Conservation (phyloP, 2,797 vertebrate species). For the Melanotaenia pygmaea region DNA sequence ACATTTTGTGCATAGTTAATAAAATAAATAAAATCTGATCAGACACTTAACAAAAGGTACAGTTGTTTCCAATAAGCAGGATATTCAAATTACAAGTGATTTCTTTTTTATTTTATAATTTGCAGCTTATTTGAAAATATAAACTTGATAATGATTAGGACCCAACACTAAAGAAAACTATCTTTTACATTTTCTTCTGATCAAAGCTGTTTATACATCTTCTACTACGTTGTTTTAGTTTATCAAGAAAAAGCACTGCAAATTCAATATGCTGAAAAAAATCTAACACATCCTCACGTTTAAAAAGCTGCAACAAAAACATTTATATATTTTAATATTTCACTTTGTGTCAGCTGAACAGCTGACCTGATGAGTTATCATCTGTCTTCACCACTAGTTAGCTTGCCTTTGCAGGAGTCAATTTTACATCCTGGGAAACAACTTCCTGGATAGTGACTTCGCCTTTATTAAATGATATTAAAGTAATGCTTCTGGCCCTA, state of each 20-base stretch:
- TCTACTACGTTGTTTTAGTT: neutral
- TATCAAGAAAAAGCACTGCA: neutral
- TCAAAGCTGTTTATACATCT: neutral
- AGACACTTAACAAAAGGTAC: neutral
- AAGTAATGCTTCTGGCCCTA: neutral
- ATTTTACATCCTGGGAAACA: neutral
- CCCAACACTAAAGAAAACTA: no score
- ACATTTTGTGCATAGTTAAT: neutral
- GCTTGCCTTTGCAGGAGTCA: neutral
- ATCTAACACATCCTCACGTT: neutral
- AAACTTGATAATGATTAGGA: neutral
- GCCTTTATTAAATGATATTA: neutral
- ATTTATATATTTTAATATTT: neutral
- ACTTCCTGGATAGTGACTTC: neutral
- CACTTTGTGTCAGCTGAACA: neutral
- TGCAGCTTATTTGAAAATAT: neutral
- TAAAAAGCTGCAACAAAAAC: neutral
- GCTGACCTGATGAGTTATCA: neutral
- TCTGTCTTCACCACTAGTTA: neutral
- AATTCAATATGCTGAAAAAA: neutral
- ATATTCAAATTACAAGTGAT: neutral
- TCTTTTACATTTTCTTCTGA: no score
- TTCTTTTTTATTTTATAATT: neutral
- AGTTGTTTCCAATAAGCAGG: neutral
- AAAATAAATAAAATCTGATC: neutral